Evolutionary conservation across 2,797 vertebrate genomes (phyloP), one percentile per base, ranked within the genome.

Genomic region (Phoeniculus purpureus): DNA sequence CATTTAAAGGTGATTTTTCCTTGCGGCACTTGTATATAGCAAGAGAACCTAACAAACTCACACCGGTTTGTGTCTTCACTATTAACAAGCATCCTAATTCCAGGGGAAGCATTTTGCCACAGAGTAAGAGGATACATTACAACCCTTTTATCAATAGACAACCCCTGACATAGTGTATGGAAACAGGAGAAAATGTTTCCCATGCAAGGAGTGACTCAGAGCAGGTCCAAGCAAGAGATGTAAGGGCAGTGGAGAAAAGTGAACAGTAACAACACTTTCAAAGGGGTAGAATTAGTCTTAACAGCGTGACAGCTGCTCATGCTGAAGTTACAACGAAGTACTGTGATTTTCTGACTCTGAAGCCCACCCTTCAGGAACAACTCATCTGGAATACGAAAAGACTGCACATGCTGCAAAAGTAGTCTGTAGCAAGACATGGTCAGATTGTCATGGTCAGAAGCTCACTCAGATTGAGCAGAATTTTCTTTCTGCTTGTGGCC

Each of bases 141-240:
- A 62, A 23, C 55, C 54, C 64, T 96, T 94, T 89, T 60, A 87
- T 91, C 81, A 43, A 79, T 52, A 89, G 70, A 70, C 92, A 95
- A n/a, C 91, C 92, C 87, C 70, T 89, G 89, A 22, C 87, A 85
- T 92, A 82, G 85, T 32, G 62, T 87, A 68, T 92, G 77, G 89
- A 76, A 84, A 87, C 87, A 85, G 94, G 92, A 94, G 81, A 85
- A 83, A 90, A 72, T 0, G 0, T 62, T 93, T 87, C 52, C 89
- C 87, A 34, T 83, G 79, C 76, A 92, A 87, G 26, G 89, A 87
- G 90, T 96, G 92, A 94, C 87, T 96, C 95, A 94, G 91, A 85
- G 70, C 92, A 37, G 87, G 94, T 89, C 89, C 90, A 92, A 87
- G 87, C 59, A 89, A 37, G 66, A 2, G 6, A 72, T 65, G 51